A percentile compares a stretch with the other conserved stretches of the same genome.
phyloP scores from a whole-genome alignment of 2,888 invertebrate species.

The Pharmacophagus antenor region DNA sequence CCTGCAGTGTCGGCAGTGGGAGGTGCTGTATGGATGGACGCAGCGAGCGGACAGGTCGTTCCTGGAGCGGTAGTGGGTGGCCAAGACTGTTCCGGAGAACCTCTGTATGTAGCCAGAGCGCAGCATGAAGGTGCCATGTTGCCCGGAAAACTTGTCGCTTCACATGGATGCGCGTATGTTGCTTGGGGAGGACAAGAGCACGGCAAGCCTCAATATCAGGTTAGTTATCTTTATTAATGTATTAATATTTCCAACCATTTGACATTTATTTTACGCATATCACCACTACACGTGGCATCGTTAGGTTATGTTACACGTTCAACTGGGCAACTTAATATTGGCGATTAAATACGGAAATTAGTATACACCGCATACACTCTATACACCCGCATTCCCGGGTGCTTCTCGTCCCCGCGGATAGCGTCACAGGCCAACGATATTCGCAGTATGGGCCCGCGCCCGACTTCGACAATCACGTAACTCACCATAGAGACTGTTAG shows the following conservation, averaged over 20 bases:
- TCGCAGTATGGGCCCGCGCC: too few relatives aligned
- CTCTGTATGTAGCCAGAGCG: slow-evolving; percentile 86
- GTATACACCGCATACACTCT: too few relatives aligned
- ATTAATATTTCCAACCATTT: not conserved
- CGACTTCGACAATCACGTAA: too few relatives aligned
- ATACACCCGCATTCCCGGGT: too few relatives aligned
- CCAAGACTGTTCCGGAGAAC: slow-evolving; percentile 79
- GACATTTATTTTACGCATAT: not conserved
- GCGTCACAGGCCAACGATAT: too few relatives aligned
- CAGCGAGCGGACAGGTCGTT: slow-evolving; percentile 83
- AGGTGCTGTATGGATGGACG: slow-evolving; percentile 81
- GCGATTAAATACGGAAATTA: too few relatives aligned
- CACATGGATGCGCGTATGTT: slow-evolving; percentile 89
- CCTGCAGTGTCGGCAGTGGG: slow-evolving; percentile 24
- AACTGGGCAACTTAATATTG: too few relatives aligned
- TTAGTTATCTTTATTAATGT: slow-evolving; percentile 40
- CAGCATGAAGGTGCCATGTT: slow-evolving; percentile 88
- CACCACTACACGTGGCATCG: too few relatives aligned
- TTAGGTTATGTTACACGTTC: too few relatives aligned
- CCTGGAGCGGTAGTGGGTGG: slow-evolving; percentile 86
- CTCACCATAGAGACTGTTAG: too few relatives aligned
- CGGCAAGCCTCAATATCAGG: slow-evolving; percentile 88
- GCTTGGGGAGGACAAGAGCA: slow-evolving; percentile 92
- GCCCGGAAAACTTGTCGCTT: slow-evolving; percentile 89
- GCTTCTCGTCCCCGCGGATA: too few relatives aligned